A percentile compares a stretch with the other conserved stretches of the same genome.
phyloP scores from a whole-genome alignment of 2,888 invertebrate genomes.

The Plebejus argus region DNA sequence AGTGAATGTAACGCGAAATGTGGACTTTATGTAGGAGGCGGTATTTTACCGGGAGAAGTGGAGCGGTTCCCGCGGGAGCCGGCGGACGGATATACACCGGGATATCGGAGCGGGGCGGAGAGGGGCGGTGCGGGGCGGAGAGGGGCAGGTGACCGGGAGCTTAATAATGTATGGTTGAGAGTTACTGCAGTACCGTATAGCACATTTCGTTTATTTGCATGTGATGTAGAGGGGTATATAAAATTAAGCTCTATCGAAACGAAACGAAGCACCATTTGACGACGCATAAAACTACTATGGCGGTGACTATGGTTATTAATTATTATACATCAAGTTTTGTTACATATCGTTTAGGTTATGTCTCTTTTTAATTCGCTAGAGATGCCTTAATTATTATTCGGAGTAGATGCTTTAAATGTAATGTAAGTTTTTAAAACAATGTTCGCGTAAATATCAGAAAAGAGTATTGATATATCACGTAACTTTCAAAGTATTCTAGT shows the following conservation, averaged over 20 bases:
- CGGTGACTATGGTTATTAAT: too few species aligned
- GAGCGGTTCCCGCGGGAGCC: background rate
- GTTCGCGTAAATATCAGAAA: background rate
- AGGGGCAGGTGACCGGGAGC: background rate
- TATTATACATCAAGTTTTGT: too few species aligned
- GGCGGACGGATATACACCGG: background rate
- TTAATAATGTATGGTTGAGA: slow-evolving; percentile 2
- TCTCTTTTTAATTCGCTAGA: too few species aligned
- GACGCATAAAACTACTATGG: background rate
- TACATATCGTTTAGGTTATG: too few species aligned
- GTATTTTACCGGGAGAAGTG: background rate
- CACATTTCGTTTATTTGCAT: background rate
- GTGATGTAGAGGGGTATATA: background rate
- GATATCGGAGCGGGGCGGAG: background rate
- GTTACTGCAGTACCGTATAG: background rate
- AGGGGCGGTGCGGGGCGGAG: background rate
- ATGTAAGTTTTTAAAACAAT: too few species aligned
- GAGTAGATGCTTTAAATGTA: too few species aligned
- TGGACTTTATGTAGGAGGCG: background rate
- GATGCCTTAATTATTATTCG: too few species aligned
- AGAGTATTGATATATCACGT: background rate
- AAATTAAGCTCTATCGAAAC: background rate
- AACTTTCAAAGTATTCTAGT: background rate
- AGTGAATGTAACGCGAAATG: background rate
- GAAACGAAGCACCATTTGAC: background rate